Percentiles rank a stretch among this genome's conserved stretches.
These are phyloP conservation scores for Spinibarbus caldwelli DNA, from an alignment of 2,797 vertebrate genomes.

Conservation along the genomic window DNA sequence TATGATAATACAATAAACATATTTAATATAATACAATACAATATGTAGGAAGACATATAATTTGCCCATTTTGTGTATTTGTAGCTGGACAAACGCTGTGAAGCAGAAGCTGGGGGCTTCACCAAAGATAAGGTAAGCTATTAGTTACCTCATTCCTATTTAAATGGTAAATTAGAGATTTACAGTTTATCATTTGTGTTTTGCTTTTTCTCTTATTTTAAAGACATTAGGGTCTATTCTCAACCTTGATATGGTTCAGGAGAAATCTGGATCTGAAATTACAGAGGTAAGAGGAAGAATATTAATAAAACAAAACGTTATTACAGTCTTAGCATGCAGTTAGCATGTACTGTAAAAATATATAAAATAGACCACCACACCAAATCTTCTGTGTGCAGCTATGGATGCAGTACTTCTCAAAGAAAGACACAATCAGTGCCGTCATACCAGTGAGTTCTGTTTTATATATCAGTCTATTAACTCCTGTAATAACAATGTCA, in stretches of 20 bases:
- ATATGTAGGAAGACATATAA: not conserved
- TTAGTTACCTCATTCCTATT: not conserved
- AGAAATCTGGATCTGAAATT: slow-evolving; percentile 87
- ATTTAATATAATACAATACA: not conserved
- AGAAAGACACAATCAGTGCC: slow-evolving; percentile 90
- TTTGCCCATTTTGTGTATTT: not conserved
- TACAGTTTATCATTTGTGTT: not conserved
- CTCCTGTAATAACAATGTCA: not conserved
- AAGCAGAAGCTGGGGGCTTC: slow-evolving; percentile 76
- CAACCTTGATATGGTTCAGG: slow-evolving; percentile 87
- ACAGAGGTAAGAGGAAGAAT: slow-evolving; percentile 77
- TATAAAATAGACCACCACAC: not conserved
- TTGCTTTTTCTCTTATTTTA: slow-evolving; percentile 24
- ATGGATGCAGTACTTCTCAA: slow-evolving; percentile 91
- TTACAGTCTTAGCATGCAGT: not conserved
- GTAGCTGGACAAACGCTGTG: slow-evolving; percentile 77
- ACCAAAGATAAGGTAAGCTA: slow-evolving; percentile 87
- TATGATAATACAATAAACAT: not conserved
- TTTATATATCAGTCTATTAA: not conserved
- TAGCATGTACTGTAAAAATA: not conserved
- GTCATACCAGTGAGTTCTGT: slow-evolving; percentile 89
- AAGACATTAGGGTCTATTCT: slow-evolving; percentile 91
- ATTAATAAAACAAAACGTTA: not conserved
- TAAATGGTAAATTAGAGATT: not conserved
- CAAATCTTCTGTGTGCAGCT: slow-evolving; percentile 76